Conservation (phyloP, 2,797 vertebrate species). For the Acanthurus lineatus region DNA sequence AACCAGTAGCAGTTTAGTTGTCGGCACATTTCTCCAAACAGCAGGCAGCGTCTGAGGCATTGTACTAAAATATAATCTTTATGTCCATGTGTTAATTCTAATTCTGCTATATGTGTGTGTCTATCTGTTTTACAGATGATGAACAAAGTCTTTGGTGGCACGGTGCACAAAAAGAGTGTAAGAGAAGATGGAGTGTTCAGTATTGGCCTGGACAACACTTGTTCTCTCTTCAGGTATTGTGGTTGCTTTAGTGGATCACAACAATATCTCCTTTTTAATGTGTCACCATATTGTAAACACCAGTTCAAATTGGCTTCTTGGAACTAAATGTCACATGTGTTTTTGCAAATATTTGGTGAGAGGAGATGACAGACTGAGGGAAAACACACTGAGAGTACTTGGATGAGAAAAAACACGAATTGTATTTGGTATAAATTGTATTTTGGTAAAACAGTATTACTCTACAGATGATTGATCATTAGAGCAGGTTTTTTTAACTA, state of each 20-base stretch:
- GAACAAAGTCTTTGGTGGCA: slow-evolving; percentile 99
- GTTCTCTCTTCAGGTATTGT: slow-evolving; percentile 94
- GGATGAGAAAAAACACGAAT: neutral
- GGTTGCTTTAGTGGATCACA: neutral
- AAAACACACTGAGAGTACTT: neutral
- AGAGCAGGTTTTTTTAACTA: neutral
- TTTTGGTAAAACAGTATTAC: neutral
- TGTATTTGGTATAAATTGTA: neutral
- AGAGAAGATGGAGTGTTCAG: slow-evolving; percentile 97
- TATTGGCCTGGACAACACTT: slow-evolving; percentile 95
- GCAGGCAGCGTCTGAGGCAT: slow-evolving; percentile 5
- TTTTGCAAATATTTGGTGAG: neutral
- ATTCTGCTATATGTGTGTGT: slow-evolving; percentile 19
- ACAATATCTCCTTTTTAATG: neutral
- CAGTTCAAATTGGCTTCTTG: neutral
- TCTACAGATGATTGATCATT: neutral
- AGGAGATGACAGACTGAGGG: neutral
- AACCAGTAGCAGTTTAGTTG: slow-evolving; percentile 19
- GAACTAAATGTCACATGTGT: neutral
- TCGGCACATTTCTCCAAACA: slow-evolving; percentile 5
- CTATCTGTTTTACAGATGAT: slow-evolving; percentile 91
- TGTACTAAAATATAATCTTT: neutral
- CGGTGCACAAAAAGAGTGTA: slow-evolving; percentile 96
- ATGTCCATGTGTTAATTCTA: slow-evolving; percentile 21
- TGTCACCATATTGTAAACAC: neutral